Evolutionary conservation across 2,888 invertebrate species (phyloP), one percentile per base, ranked within the genome.

Genomic region (Acleris sparsana): DNA sequence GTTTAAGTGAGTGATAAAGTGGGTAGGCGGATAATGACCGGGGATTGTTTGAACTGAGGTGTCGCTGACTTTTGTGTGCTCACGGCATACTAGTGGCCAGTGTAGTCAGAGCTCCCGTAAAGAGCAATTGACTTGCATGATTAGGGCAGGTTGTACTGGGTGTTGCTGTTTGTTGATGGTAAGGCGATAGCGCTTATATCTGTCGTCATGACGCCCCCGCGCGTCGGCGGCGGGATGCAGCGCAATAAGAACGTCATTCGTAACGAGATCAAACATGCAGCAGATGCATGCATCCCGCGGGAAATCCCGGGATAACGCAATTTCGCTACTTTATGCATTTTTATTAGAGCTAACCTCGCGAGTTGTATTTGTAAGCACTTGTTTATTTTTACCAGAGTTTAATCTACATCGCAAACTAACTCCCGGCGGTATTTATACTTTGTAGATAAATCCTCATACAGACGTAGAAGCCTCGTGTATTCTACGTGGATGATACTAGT

Each of bases 281-380:
- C 48, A 46, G 46, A 20, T 39, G 52, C 53, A 46, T 46, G 16
- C 20, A 20, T 29, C 64, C 17, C 60, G 17, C 20, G 60, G 64
- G 64, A 65, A 65, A 65, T 65, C 53, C 59, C 53, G 33, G 44
- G 17, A 48, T 62, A 59, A 46, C 53, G 53, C 59, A 59, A 48
- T 64, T 25, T 55, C 39, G 53, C 43, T 51, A 48, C 44, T 65
- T 59, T 65, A 65, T 65, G 60, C 64, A 65, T 65, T 65, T 60
- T 55, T 60, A 65, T 65, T 46, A 49, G 43, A 64, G 48, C 39
- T n/a, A 43, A 49, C 39, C 44, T 16, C 33, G 57, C 39, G 46
- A 52, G 52, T 20, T 57, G 39, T 63, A 52, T 57, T 52, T 57
- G 25, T 29, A 29, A 43, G 39, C 20, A 43, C 22, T 44, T n/a